Base-by-base conservation (phyloP, 2,888 invertebrate genomes). In the Mantis religiosa region DNA sequence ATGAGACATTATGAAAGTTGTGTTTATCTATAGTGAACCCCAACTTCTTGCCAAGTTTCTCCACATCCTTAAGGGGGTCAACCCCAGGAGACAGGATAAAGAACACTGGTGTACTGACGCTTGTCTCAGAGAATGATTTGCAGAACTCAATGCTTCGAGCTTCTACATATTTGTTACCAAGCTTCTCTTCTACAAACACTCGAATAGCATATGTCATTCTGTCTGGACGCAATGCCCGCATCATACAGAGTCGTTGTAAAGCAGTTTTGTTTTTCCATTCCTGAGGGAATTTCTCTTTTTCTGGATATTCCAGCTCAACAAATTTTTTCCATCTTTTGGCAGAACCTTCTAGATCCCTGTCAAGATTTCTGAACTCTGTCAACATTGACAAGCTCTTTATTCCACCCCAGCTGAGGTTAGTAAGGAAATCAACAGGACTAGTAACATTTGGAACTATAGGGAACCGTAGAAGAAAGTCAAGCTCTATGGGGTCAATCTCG, bases 31-130 rank as follows among this genome's bases (percentile, higher is more conserved):
- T 94, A 0, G 97, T 96, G 92, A 96, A 98, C 25, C 97, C 98
- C 88, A 98, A 91, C 92, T 95, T 96, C 91, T 96, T 96, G 0
- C 98, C 99, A 34, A 98, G 93, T 90, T 95, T 96, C 93, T 99
- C 99, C 0, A 98, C 96, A 92, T 98, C 99, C 94, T 98, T 98
- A 1, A 98, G 93, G 0, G 99, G 99, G 93, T 99, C 98, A 0
- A 99, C 98, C 85, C 99, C 99, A 0, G 98, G 96, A 0, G 98
- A 99, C 4, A 99, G 94, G 91, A 99, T 98, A 93, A 99, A 99
- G 94, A 99, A 98, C 90, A 98, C 96, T 0, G 98, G 98, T 0
- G 98, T 98, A 15, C 95, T 95, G 6, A 96, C 95, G 90, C 96
- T 97, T 81, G 97, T 96, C 93, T 99, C 98, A 92, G 97, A 96